Evolutionary conservation across 2,888 invertebrate species (phyloP), one percentile per base, ranked within the genome.

Genomic region (Pachydiplax longipennis): DNA sequence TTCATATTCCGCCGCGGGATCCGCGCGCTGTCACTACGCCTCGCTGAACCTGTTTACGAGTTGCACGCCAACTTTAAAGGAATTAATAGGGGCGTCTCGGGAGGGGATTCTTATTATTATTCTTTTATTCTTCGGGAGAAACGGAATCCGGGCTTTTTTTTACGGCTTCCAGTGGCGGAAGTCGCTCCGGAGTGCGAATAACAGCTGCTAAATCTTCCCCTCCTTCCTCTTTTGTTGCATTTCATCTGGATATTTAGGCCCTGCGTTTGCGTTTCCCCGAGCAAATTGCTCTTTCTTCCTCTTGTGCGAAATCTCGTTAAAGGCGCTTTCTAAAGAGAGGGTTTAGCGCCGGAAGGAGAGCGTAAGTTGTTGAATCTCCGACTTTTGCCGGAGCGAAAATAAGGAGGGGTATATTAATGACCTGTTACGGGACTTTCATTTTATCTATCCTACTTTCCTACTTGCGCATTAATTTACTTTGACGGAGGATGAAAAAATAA

Each of bases 1-100:
- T 37, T 87, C 87, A 87, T 87, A 87, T 87, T 48, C 58, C 31
- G 15, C 58, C 22, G 83, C 18, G 53, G 35, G 83, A 53, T 53
- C 83, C 31, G 48, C 83, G 18, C 83, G 6, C 13, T 31, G 58
- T 44, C 82, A 12, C 82, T 3, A 31, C 13, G 82, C 53, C 53
- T 48, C 48, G 25, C n/a, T n/a, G 82, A 48, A 53, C 82, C 58
- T 31, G 58, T 83, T 58, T 83, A 35, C 58, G 83, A 44, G 44
- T 53, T 58, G 83, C 83, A 83, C 83, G 58, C 58, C 8, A 83
- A 83, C 58, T 61, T 83, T 58, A 83, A 83, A 83, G 35, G 83
- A 83, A 83, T 83, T 83, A 83, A 83, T 83, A 53, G 53, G 83
- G 58, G 35, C 87, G 25, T 65, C 37, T 37, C 35, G 87, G 58